Base-by-base conservation (phyloP, 2,113 vertebrate species). In the Trematocara macrostoma region DNA sequence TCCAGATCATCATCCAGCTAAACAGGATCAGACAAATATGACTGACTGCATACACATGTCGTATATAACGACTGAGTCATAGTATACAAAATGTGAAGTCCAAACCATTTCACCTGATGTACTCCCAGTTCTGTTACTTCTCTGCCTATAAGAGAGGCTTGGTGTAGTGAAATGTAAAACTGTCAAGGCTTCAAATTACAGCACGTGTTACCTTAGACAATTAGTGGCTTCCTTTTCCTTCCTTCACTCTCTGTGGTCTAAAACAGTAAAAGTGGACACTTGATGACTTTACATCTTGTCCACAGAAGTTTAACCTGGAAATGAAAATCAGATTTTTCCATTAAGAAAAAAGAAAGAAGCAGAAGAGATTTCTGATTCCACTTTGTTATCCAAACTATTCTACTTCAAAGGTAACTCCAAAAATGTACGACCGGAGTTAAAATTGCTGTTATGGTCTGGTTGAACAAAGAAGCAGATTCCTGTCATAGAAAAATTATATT, bases 21-120 rank as follows among this genome's bases (percentile, higher is more conserved):
- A 86, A 87, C 84, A 49, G 71, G 86, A 84, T 89, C 88, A 84
- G 84, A 91, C 83, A 85, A 90, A 92, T 82, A 86, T 51, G 74
- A 78, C 61, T 9, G 26, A 85, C 74, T 23, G 6, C 61, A 55
- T 47, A 23, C 47, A 89, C 56, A 59, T 61, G 49, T 49, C 23
- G 52, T 31, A 20, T 84, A 76, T 20, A 86, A 42, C 49, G 8
- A 57, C 40, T 84, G 83, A 52, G 10, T 55, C 86, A 0, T 47
- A 15, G 31, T 3, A 16, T 71, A 29, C 0, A 29, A 71, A 47
- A 87, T 15, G 20, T 49, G 20, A 85, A 40, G 79, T 59, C 18
- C 85, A 71, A 90, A 84, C 51, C 12, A 40, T 78, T 84, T 79
- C 87, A 89, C 45, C 78, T 87, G 67, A 61, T 29, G 83, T 6